phyloP scores from a whole-genome alignment of 2,797 vertebrate genomes.

The Enteromius afrohamiltoni region DNA sequence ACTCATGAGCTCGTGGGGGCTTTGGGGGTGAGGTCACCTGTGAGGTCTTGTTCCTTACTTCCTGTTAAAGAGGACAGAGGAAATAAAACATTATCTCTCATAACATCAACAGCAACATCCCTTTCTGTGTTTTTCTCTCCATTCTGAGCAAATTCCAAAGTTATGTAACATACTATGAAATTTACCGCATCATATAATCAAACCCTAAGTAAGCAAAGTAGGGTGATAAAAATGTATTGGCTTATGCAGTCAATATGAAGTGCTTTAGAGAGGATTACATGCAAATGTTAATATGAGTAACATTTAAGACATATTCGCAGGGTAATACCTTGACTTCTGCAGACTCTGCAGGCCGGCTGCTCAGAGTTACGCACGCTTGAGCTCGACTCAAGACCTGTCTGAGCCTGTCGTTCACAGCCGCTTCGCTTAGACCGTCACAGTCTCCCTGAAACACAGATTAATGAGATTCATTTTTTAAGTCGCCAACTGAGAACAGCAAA shows the following conservation, averaged over 20 bases:
- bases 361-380: slow-evolving; percentile 84
- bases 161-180: slow-evolving; percentile 16
- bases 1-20: slow-evolving; percentile 91
- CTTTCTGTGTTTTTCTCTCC: slow-evolving; percentile 37
- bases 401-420: slow-evolving; percentile 76
- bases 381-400: slow-evolving; percentile 79
- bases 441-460: slow-evolving; percentile 56
- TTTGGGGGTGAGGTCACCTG: slow-evolving; percentile 88
- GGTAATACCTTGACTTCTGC: slow-evolving; percentile 81
- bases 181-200: not conserved
- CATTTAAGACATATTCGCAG: not conserved
- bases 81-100: slow-evolving; percentile 52
- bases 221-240: not conserved
- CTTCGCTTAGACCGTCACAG: slow-evolving; percentile 52
- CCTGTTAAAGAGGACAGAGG: slow-evolving; percentile 71
- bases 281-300: not conserved
- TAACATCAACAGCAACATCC: slow-evolving; percentile 54
- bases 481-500: not conserved
- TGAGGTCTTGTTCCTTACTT: slow-evolving; percentile 64
- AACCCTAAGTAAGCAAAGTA: not conserved
- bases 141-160: slow-evolving; percentile 28
- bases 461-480: not conserved
- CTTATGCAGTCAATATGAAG: not conserved
- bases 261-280: not conserved
- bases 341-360: slow-evolving; percentile 77